phyloP scores from a whole-genome alignment of 2,113 vertebrate species.

The Syngnathus floridae region DNA sequence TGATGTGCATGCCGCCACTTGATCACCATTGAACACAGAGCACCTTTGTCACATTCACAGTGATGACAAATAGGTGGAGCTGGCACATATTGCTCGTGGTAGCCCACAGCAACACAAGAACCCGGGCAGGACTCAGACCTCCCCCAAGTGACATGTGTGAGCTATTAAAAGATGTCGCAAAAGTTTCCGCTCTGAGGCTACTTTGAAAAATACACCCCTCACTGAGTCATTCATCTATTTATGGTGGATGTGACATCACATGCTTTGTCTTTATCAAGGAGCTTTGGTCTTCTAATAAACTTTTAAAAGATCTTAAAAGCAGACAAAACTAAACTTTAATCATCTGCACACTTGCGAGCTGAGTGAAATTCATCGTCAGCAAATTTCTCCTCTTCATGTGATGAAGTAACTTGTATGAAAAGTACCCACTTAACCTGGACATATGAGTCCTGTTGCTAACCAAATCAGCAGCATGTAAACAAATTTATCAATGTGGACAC shows the following conservation, averaged over 20 bases:
- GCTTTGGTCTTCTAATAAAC: not conserved
- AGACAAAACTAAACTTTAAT: not conserved
- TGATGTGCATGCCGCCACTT: slow-evolving; percentile 81
- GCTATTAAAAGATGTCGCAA: slow-evolving; percentile 58
- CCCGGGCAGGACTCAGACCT: slow-evolving; percentile 60
- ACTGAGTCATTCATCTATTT: slow-evolving; percentile 57
- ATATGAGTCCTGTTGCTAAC: not conserved
- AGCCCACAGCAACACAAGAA: slow-evolving; percentile 37
- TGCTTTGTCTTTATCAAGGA: slow-evolving; percentile 47
- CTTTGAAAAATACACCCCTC: slow-evolving; percentile 45
- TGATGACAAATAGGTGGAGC: slow-evolving; percentile 92
- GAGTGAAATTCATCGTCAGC: too few relatives aligned
- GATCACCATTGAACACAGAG: slow-evolving; percentile 92
- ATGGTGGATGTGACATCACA: slow-evolving; percentile 9
- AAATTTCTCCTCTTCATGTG: not conserved
- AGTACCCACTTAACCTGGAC: not conserved
- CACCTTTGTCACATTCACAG: slow-evolving; percentile 85
- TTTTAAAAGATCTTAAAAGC: not conserved
- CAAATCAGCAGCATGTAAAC: not conserved
- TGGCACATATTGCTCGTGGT: slow-evolving; percentile 70
- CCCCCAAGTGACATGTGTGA: slow-evolving; percentile 66
- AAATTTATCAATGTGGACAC: not conserved
- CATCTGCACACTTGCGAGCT: too few relatives aligned
- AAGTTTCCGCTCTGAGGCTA: slow-evolving; percentile 25
- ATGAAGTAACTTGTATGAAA: not conserved